phyloP scores from a whole-genome alignment of 2,797 vertebrate species.

The Benthosema pterotum region DNA sequence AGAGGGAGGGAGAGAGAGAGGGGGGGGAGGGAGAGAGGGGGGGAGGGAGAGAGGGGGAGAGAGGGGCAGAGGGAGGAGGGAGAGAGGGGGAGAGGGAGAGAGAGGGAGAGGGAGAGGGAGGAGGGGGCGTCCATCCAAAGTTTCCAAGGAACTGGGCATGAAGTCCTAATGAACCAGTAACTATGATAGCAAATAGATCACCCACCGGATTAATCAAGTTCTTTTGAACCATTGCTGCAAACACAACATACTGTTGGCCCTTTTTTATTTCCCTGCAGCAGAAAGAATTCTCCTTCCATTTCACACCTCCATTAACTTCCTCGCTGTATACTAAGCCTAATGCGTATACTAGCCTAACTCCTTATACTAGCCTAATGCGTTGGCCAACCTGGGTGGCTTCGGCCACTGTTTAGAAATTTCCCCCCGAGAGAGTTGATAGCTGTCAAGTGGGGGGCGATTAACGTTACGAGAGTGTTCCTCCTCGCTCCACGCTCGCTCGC shows the following conservation, averaged over 20 bases:
- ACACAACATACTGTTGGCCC: background rate
- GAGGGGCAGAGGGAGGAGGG: background rate
- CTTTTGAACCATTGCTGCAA: background rate
- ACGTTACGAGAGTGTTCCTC: constrained; percentile 55
- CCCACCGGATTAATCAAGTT: background rate
- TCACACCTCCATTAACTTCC: background rate
- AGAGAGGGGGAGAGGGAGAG: too few species aligned
- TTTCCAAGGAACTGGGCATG: constrained; percentile 1
- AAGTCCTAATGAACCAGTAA: background rate
- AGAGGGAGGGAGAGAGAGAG: background rate
- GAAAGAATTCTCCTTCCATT: constrained; percentile 18
- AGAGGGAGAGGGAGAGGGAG: too few species aligned
- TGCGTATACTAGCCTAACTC: too few species aligned
- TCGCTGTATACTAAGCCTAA: too few species aligned
- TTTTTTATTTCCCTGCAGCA: background rate
- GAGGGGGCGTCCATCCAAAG: background rate
- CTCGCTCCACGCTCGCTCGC: too few species aligned
- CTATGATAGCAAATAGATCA: background rate
- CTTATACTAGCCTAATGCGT: too few species aligned
- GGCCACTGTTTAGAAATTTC: constrained; percentile 55
- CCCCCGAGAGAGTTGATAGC: constrained; percentile 45
- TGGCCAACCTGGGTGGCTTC: constrained; percentile 62
- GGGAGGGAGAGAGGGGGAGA: background rate
- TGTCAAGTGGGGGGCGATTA: constrained; percentile 68
- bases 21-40: too few species aligned